Evolutionary conservation across 2,113 vertebrate species (phyloP).

Genomic region (Seriola rivoliana): DNA sequence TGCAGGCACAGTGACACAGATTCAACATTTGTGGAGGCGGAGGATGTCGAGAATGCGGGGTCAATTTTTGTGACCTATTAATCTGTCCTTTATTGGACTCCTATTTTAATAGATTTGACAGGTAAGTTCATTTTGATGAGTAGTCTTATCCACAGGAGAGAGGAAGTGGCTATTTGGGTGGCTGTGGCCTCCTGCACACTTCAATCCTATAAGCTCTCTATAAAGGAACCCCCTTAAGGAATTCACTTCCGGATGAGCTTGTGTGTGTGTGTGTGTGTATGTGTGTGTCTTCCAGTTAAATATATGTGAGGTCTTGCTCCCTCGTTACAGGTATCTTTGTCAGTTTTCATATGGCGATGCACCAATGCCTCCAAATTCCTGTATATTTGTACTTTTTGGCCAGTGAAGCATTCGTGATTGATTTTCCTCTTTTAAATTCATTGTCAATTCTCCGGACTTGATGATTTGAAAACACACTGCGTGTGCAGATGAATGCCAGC

Average conservation of each 20-base stretch:
- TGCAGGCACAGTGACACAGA: not conserved
- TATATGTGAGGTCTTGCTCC: not conserved
- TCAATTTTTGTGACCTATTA: not conserved
- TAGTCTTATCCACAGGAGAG: constrained; percentile 10
- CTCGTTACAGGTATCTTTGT: not conserved
- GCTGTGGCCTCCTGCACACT: constrained; percentile 37
- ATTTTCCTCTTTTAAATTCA: constrained; percentile 4
- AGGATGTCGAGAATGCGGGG: not conserved
- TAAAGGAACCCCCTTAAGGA: constrained; percentile 56
- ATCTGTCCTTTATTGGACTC: constrained; percentile 11
- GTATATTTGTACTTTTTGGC: constrained; percentile 27
- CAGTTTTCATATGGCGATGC: not conserved
- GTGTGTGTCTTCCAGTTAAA: constrained; percentile 12
- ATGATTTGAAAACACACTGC: constrained; percentile 22
- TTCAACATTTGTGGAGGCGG: not conserved
- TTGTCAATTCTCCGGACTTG: constrained; percentile 14
- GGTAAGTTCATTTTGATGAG: constrained; percentile 58
- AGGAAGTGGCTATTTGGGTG: constrained; percentile 55
- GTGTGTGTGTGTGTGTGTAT: constrained; percentile 24
- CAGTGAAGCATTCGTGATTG: not conserved
- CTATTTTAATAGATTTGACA: constrained; percentile 48
- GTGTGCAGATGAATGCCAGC: constrained; percentile 25
- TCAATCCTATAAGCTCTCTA: constrained; percentile 47
- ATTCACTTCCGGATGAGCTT: constrained; percentile 32
- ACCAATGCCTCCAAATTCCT: not conserved